Conservation (phyloP, 1,140 invertebrate species). For the Elymnias hypermnestra region DNA sequence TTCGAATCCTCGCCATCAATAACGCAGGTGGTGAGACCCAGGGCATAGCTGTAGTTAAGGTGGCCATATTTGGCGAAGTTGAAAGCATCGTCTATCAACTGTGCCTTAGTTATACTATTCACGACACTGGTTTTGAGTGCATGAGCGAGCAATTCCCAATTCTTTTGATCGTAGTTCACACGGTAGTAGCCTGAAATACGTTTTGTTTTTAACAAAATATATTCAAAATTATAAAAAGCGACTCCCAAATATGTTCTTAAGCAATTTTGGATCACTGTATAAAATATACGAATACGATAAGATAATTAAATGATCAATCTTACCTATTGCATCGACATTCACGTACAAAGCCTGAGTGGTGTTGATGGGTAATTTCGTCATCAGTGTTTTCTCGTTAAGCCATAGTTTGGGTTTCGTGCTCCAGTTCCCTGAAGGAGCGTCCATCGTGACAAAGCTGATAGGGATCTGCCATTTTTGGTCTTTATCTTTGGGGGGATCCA, state of each 20-base stretch:
- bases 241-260: too few species aligned
- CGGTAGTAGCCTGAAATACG: slow-evolving; percentile 78
- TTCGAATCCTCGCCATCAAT: slow-evolving; percentile 77
- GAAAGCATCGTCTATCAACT: slow-evolving; percentile 89
- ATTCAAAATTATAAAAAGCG: background rate
- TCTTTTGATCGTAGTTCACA: slow-evolving; percentile 84
- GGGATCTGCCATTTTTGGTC: slow-evolving; percentile 66
- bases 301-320: too few species aligned
- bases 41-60: slow-evolving; percentile 77
- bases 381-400: slow-evolving; percentile 37
- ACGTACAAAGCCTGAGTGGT: slow-evolving; percentile 52
- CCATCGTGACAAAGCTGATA: slow-evolving; percentile 46
- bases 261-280: too few species aligned
- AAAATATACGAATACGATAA: too few species aligned
- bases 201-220: background rate
- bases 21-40: slow-evolving; percentile 80
- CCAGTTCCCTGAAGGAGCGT: slow-evolving; percentile 25
- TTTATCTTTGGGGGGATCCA: background rate
- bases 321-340: slow-evolving; percentile 63
- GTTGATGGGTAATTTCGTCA: slow-evolving; percentile 31
- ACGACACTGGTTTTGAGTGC: slow-evolving; percentile 64
- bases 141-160: slow-evolving; percentile 80
- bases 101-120: slow-evolving; percentile 81
- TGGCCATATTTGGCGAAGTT: slow-evolving; percentile 80
- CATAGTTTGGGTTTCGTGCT: slow-evolving; percentile 43